phyloP scores from a whole-genome alignment of 1,140 invertebrate species.

The Sinonovacula constricta region DNA sequence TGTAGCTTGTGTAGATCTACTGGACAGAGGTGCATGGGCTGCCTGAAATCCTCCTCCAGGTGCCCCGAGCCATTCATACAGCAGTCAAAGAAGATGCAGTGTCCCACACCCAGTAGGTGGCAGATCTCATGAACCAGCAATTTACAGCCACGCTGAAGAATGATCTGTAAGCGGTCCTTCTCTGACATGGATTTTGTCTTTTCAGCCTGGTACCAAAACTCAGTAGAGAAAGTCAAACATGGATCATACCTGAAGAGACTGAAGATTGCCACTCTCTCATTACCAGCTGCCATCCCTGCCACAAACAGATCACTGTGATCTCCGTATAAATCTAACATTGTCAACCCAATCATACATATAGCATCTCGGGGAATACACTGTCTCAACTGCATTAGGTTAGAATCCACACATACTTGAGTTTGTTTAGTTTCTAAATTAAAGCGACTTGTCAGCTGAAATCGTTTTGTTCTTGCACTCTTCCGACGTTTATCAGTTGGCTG shows the following conservation, averaged over 20 bases:
- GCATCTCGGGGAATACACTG: conserved; percentile 66
- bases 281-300: conserved; percentile 73
- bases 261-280: conserved; percentile 70
- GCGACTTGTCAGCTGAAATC: conserved; percentile 60
- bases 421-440: conserved; percentile 60
- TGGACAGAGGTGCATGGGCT: conserved; percentile 75
- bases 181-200: conserved; percentile 32
- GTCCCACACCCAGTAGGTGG: conserved; percentile 72
- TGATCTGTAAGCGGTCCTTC: conserved; percentile 53
- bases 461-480: conserved; percentile 42
- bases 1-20: conserved; percentile 75
- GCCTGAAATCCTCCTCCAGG: conserved; percentile 71
- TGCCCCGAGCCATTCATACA: conserved; percentile 76
- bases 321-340: conserved; percentile 70
- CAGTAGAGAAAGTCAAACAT: conserved; percentile 64
- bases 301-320: conserved; percentile 74
- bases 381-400: conserved; percentile 60
- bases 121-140: conserved; percentile 74
- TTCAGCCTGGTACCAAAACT: conserved; percentile 68
- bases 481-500: neutral
- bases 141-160: conserved; percentile 70
- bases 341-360: conserved; percentile 72
- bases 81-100: conserved; percentile 74
- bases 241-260: conserved; percentile 73
- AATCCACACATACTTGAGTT: conserved; percentile 67